Percentiles rank a stretch among this genome's conserved stretches.
phyloP scores from a whole-genome alignment of 2,797 vertebrate genomes.

The Cossypha dichroa region DNA sequence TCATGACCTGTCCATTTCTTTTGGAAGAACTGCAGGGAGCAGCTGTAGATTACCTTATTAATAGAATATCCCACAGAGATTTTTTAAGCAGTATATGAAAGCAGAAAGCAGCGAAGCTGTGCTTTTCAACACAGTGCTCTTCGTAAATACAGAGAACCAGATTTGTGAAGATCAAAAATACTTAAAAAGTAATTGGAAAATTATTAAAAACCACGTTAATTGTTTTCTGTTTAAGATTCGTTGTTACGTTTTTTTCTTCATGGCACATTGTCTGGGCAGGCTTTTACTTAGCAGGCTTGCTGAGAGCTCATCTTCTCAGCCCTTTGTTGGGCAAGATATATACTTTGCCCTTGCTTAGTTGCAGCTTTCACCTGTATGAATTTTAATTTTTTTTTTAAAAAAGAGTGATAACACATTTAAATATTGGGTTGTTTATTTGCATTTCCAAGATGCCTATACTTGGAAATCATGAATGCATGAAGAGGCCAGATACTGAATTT shows the following conservation, averaged over 20 bases:
- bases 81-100: background rate
- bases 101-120: background rate
- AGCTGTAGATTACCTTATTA: background rate
- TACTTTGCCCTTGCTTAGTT: background rate
- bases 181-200: background rate
- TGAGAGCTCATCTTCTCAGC: background rate
- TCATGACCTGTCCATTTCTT: background rate
- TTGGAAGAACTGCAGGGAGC: background rate
- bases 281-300: background rate
- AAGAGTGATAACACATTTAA: background rate
- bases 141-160: background rate
- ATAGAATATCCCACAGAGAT: background rate
- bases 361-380: background rate
- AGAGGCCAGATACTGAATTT: background rate
- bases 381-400: background rate
- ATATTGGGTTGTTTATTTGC: background rate
- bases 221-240: background rate
- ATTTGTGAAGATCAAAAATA: constrained; percentile 2
- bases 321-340: background rate
- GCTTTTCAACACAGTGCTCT: background rate
- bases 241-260: background rate
- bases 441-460: background rate
- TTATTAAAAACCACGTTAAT: background rate
- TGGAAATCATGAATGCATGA: background rate
- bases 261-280: background rate